phyloP scores from a whole-genome alignment of 2,888 invertebrate genomes.

The Trachelus troglodyta region DNA sequence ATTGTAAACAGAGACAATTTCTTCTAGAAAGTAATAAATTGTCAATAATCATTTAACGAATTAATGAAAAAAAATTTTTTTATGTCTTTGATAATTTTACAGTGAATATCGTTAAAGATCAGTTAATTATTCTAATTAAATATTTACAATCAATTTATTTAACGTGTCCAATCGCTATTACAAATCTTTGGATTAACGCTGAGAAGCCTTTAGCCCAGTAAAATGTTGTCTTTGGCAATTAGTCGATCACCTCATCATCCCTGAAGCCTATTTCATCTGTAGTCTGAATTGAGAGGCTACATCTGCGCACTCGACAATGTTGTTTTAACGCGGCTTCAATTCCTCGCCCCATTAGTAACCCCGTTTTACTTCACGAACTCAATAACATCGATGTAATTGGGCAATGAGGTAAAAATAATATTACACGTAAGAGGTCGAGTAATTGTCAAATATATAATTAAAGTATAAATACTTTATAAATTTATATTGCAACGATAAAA shows the following conservation, averaged over 20 bases:
- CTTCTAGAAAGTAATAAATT: background rate
- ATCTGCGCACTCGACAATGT: conserved; percentile 17
- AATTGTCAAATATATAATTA: too few relatives aligned
- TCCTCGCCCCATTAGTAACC: conserved; percentile 7
- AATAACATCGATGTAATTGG: conserved; percentile 12
- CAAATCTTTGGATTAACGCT: conserved; percentile 7
- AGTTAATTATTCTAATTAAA: background rate
- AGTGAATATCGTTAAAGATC: background rate
- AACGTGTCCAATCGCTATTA: background rate
- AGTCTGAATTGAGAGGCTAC: conserved; percentile 1
- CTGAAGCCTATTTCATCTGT: background rate
- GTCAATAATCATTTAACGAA: background rate
- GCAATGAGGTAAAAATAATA: conserved; percentile 16
- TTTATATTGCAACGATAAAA: too few relatives aligned
- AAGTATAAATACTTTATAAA: too few relatives aligned
- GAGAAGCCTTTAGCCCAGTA: conserved; percentile 8
- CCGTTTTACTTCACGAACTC: background rate
- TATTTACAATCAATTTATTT: background rate
- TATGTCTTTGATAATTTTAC: background rate
- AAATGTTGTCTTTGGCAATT: conserved; percentile 19
- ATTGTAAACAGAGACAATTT: background rate
- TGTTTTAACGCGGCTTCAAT: conserved; percentile 27
- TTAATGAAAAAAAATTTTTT: too few relatives aligned
- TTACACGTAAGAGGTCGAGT: background rate
- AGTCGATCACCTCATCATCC: conserved; percentile 20